These are phyloP conservation scores for Dynastes hyllus DNA, from an alignment of 2,888 invertebrate genomes.

Conservation along the genomic window DNA sequence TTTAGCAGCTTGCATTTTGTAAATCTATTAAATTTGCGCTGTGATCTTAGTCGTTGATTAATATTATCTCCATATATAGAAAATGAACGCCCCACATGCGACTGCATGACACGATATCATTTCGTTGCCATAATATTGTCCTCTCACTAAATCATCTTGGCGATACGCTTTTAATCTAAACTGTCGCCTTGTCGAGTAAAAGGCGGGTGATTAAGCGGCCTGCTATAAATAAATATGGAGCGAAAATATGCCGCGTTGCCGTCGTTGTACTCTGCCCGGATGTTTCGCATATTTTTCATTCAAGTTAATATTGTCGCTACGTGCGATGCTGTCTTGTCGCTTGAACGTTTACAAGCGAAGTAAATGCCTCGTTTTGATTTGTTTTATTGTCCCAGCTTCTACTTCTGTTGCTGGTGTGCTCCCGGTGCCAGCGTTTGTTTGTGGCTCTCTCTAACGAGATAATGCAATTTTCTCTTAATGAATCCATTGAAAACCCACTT, in stretches of 20 bases:
- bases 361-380: conserved; percentile 24
- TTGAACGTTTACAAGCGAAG: conserved; percentile 19
- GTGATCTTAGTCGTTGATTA: no score
- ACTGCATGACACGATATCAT: no score
- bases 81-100: no score
- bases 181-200: conserved; percentile 6
- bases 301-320: conserved; percentile 16
- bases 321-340: conserved; percentile 2
- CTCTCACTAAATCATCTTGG: no score
- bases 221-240: conserved; percentile 11
- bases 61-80: no score
- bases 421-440: conserved; percentile 10
- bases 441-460: neutral
- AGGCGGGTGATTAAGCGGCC: neutral
- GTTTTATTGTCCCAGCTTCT: neutral
- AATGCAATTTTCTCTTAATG: conserved; percentile 21
- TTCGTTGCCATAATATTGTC: no score
- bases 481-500: conserved; percentile 10
- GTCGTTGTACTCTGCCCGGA: conserved; percentile 13
- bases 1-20: no score
- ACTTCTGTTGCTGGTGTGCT: neutral
- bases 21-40: no score
- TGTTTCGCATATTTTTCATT: conserved; percentile 28
- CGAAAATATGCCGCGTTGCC: conserved; percentile 13
- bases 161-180: neutral